Evolutionary conservation across 1,140 invertebrate species (phyloP), one percentile per base, ranked within the genome.

Genomic region (Procambarus virginalis): DNA sequence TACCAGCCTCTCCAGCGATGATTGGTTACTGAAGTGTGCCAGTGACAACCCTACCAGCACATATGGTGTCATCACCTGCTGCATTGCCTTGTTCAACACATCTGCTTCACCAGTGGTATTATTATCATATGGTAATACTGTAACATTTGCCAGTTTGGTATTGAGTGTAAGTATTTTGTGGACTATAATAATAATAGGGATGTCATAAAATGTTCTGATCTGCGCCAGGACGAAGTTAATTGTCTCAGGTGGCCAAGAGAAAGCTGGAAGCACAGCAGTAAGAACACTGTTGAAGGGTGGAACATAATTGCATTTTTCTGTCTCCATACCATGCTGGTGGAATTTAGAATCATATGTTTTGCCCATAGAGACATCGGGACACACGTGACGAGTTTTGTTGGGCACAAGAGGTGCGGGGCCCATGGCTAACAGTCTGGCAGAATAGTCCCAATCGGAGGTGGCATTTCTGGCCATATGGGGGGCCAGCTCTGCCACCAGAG

Each of bases 1-100:
- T 46, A 84, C 81, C 1, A 84, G 81, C 9, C 81, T 64, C 64
- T 84, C 81, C 64, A 70, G 45, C 3, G 81, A 84, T 6, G 81
- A 84, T 64, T 84, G 81, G 78, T 80, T 80, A 58, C 10, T 84
- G 81, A 84, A 84, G 81, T 84, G 60, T 5, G 81, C 64, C 22
- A 84, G 17, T 17, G 81, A 84, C 60, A 17, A 4, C 20, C 60
- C 81, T 2, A 84, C 12, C 2, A 84, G 20, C 46, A 51, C 64
- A 49, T 68, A 84, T 10, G 81, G 81, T 4, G 81, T 70, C 49
- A 8, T 55, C 3, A 79, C 78, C 17, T 2, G 12, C n/a, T 34
- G 20, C 49, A 79, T 4, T 4, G 49, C 78, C 12, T 79, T 4
- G 55, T 79, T 79, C 34, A 84, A 20, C 22, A 46, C 10, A 4